Evolutionary conservation across 1,140 invertebrate species (phyloP), one percentile per base, ranked within the genome.

Genomic region (Cherax destructor): DNA sequence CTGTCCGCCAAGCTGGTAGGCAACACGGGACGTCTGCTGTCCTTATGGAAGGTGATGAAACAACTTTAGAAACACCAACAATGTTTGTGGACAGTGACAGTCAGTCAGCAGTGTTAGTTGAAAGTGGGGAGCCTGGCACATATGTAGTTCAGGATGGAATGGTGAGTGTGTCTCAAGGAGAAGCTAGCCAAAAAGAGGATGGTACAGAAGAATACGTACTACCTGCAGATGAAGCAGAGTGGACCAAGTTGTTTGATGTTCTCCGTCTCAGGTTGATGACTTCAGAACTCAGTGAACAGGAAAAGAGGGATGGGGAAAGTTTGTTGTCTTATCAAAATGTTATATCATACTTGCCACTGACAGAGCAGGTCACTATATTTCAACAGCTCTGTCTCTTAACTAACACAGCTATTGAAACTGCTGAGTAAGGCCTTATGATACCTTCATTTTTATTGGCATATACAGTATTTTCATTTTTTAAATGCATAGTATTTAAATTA

Each of bases 181-280:
- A 79, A 24, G 13, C 56, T 9, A 69, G 65, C 41, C 61, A 61
- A 5, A 81, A 76, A 59, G 86, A 92, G 50, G 91, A 91, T 18
- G 61, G 41, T 16, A 91, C 86, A 72, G 91, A 93, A 74, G 92
- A 93, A 56, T 93, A 93, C 77, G 88, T 93, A 13, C 65, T 93
- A 24, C 92, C 92, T 4, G 92, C 92, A 1, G 92, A 93, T 77
- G 92, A 93, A 59, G 77, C 84, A 30, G 92, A 93, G 52, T 93
- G 92, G 92, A 92, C 88, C 30, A 93, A 93, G 61, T 56, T 93
- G 21, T 93, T 93, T 91, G 91, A 93, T 13, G 88, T 92, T 49
- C 78, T 93, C 21, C 76, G 87, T 3, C 50, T 83, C 24, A 77
- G 91, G 24, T 59, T 92, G 18, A 80, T 88, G 81, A 78, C 84